These are phyloP conservation scores for Parotia lawesii DNA, from an alignment of 2,113 vertebrate genomes.

Conservation along the genomic window DNA sequence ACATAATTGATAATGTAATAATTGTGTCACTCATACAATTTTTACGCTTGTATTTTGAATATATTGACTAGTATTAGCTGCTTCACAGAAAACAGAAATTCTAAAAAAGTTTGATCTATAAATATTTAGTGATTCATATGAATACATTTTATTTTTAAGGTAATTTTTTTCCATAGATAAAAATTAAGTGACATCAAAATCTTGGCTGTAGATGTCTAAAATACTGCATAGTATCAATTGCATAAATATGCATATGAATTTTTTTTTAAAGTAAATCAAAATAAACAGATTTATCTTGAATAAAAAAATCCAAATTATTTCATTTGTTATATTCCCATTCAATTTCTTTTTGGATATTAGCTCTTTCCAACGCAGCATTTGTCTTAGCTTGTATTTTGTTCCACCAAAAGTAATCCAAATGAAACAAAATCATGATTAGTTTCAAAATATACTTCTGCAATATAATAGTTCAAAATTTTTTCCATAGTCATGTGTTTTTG, in stretches of 20 bases:
- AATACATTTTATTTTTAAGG: background rate
- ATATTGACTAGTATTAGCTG: background rate
- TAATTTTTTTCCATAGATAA: background rate
- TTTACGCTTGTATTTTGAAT: background rate
- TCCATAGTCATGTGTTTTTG: background rate
- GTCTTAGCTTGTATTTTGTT: background rate
- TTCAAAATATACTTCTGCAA: background rate
- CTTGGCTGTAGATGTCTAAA: background rate
- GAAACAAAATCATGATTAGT: background rate
- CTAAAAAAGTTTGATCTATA: background rate
- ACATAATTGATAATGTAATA: background rate
- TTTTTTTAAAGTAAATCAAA: background rate
- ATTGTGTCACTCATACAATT: background rate
- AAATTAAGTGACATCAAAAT: background rate
- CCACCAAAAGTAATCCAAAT: background rate
- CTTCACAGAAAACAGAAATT: background rate
- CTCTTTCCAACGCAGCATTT: rapidly evolving
- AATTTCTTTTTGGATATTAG: background rate
- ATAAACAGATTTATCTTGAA: background rate
- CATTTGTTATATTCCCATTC: background rate
- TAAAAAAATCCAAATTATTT: background rate
- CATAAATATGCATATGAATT: background rate
- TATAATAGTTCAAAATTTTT: background rate
- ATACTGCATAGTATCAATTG: background rate
- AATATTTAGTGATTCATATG: background rate